Evolutionary conservation across 1,140 invertebrate genomes (phyloP), one percentile per base, ranked within the genome.

Genomic region (Drosophila paulistorum): DNA sequence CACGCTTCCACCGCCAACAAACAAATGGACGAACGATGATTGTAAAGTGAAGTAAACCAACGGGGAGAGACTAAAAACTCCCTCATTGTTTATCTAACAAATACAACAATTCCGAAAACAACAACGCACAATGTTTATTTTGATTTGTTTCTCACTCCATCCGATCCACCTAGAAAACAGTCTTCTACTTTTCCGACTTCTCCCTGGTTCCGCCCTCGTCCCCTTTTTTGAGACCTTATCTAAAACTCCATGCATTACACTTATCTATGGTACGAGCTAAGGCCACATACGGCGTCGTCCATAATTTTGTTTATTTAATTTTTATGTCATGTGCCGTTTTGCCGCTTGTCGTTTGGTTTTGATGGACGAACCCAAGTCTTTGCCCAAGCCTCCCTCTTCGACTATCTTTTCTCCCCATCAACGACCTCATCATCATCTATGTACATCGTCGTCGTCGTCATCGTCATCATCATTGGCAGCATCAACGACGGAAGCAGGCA

Each of bases 261-360:
- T 89, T 74, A 83, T 87, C 82, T 71, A 63, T 61, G 35, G 55
- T 60, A 42, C 23, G 54, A 69, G 65, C 58, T 64, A 17, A 33
- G 65, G 61, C 71, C 82, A 86, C 83, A 87, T 83, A 79, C 67
- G 72, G 62, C 70, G 48, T 81, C 77, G 71, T 81, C 82, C 84
- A 89, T 89, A 90, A 89, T 89, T 89, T 89, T 89, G 84, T 89
- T 89, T 89, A 84, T 89, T 87, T 89, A 89, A 89, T 89, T 87
- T 89, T 84, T 80, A 84, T 89, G 77, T 84, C 83, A 87, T 87
- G 84, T 83, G 80, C 83, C 84, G 84, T 80, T 83, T 74, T 68
- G 83, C 71, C 79, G 68, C 66, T 78, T 78, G 79, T 73, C 74
- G 69, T 76, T 51, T 51, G 60, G 54, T 69, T 55, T 66, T 17